Conservation (phyloP, 2,113 vertebrate genomes). For the Poeciliopsis retropinna region DNA sequence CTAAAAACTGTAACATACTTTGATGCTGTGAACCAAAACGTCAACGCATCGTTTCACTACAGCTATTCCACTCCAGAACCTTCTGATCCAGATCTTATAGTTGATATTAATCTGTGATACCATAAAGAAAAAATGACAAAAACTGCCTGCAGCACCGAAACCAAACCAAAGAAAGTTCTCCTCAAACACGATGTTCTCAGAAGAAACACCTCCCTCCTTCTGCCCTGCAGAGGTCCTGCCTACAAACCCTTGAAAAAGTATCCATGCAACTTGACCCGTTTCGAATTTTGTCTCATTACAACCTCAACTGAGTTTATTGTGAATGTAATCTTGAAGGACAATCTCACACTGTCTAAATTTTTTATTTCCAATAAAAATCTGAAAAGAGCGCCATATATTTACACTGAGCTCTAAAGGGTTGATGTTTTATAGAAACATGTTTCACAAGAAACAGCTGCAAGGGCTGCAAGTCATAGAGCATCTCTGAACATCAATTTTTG, state of each 20-base stretch:
- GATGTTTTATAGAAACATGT: background rate
- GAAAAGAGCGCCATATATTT: background rate
- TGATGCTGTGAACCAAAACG: background rate
- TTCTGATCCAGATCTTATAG: background rate
- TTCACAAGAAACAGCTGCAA: background rate
- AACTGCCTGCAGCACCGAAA: background rate
- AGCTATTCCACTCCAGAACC: background rate
- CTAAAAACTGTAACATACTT: background rate
- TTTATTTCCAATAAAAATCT: background rate
- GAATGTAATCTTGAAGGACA: background rate
- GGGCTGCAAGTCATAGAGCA: background rate
- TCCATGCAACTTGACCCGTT: background rate
- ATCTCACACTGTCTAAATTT: background rate
- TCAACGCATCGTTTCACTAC: background rate
- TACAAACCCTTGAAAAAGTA: background rate
- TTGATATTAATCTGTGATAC: conserved; percentile 50
- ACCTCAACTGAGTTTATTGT: background rate
- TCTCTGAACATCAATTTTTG: background rate
- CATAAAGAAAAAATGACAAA: background rate
- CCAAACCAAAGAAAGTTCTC: conserved; percentile 1
- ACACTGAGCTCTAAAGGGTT: background rate
- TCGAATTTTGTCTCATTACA: background rate
- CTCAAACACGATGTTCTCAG: background rate
- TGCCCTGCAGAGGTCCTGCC: background rate
- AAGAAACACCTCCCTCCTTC: background rate